Percentiles rank a stretch among this genome's conserved stretches.
phyloP scores from a whole-genome alignment of 2,888 invertebrate genomes.

The Colostygia pectinataria region DNA sequence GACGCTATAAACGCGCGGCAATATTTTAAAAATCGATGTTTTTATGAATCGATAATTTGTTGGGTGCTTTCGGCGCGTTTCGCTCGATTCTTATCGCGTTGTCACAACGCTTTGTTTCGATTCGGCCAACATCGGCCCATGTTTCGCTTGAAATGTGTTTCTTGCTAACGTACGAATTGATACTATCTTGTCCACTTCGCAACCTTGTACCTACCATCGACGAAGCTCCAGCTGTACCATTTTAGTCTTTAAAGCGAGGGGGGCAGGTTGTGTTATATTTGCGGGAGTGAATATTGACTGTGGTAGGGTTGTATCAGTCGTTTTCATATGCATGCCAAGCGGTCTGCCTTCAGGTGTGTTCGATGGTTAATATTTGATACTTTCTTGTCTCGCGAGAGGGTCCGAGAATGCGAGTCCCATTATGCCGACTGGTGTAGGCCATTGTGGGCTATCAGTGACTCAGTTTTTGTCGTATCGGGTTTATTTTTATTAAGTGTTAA shows the following conservation, averaged over 20 bases:
- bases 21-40: conserved; percentile 81
- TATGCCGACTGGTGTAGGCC: conserved; percentile 41
- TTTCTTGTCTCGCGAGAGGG: conserved; percentile 69
- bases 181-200: conserved; percentile 66
- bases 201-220: conserved; percentile 52
- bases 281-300: conserved; percentile 32
- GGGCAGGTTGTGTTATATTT: conserved; percentile 37
- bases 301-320: conserved; percentile 54
- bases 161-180: conserved; percentile 79
- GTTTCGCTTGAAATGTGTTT: conserved; percentile 81
- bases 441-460: conserved; percentile 39
- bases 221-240: conserved; percentile 35
- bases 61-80: conserved; percentile 78
- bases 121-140: conserved; percentile 73
- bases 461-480: conserved; percentile 43
- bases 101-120: conserved; percentile 82
- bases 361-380: conserved; percentile 80
- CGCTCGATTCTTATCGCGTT: conserved; percentile 76
- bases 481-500: conserved; percentile 47
- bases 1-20: conserved; percentile 70
- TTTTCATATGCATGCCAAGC: conserved; percentile 75
- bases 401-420: conserved; percentile 55
- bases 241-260: conserved; percentile 42
- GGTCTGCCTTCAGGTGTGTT: conserved; percentile 76
- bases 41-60: conserved; percentile 83